A percentile compares a stretch with the other conserved stretches of the same genome.
phyloP scores from a whole-genome alignment of 2,113 vertebrate species.

The Ameiurus melas region DNA sequence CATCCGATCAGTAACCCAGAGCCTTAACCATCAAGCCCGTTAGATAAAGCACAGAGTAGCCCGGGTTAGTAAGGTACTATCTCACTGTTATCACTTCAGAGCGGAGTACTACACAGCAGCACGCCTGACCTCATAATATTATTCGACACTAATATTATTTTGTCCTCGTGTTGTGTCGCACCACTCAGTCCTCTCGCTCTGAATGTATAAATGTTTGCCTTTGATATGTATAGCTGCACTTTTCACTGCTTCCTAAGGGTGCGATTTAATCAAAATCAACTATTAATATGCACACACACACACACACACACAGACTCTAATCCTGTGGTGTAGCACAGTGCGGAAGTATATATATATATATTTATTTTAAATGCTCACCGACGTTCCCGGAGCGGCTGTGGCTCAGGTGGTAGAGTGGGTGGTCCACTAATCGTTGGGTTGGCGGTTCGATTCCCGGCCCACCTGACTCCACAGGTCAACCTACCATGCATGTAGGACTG shows the following conservation, averaged over 20 bases:
- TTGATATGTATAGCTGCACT: constrained; percentile 67
- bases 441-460: too few species aligned
- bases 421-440: too few species aligned
- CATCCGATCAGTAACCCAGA: too few species aligned
- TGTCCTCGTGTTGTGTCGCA: neutral
- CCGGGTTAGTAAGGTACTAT: neutral
- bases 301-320: too few species aligned
- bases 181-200: neutral
- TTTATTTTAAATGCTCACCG: too few species aligned
- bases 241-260: constrained; percentile 58
- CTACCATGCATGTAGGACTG: too few species aligned
- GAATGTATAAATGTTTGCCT: constrained; percentile 4
- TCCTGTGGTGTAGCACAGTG: too few species aligned
- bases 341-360: too few species aligned
- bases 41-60: neutral
- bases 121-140: neutral
- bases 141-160: neutral
- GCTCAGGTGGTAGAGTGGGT: too few species aligned
- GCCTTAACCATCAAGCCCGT: neutral
- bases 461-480: too few species aligned
- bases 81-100: neutral
- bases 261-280: constrained; percentile 58
- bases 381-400: too few species aligned
- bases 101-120: neutral
- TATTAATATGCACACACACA: neutral